phyloP scores from a whole-genome alignment of 1,140 invertebrate species.

The Prorops nasuta region DNA sequence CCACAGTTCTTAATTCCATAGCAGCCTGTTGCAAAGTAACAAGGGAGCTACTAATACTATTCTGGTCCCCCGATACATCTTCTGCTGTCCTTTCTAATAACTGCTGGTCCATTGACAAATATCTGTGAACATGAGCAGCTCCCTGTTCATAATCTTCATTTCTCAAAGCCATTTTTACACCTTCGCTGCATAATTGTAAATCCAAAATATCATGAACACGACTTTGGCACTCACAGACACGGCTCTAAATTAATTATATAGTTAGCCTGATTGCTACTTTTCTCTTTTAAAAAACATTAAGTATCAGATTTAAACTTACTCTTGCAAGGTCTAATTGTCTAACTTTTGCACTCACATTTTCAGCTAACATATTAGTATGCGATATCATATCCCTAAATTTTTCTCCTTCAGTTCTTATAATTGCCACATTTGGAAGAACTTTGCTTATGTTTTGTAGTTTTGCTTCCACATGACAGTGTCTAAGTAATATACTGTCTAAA shows the following conservation, averaged over 20 bases:
- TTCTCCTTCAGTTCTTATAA: slow-evolving; percentile 70
- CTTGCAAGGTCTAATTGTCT: slow-evolving; percentile 90
- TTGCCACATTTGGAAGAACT: slow-evolving; percentile 67
- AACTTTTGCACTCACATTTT: slow-evolving; percentile 95
- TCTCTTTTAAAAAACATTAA: background rate
- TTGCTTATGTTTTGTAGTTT: slow-evolving; percentile 66
- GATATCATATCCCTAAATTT: slow-evolving; percentile 80
- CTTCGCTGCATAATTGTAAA: slow-evolving; percentile 92
- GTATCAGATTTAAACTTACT: slow-evolving; percentile 58
- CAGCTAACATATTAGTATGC: slow-evolving; percentile 85
- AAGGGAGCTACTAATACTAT: slow-evolving; percentile 75
- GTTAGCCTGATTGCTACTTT: background rate
- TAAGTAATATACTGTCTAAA: slow-evolving; percentile 61
- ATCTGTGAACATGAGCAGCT: slow-evolving; percentile 92
- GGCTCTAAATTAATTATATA: slow-evolving; percentile 62
- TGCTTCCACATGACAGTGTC: slow-evolving; percentile 64
- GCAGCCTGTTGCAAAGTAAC: slow-evolving; percentile 84
- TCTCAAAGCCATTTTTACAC: slow-evolving; percentile 87
- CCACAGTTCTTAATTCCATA: slow-evolving; percentile 66
- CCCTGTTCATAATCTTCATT: slow-evolving; percentile 93
- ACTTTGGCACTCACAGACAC: slow-evolving; percentile 92
- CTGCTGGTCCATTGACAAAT: slow-evolving; percentile 91
- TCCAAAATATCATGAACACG: slow-evolving; percentile 95
- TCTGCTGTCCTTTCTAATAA: slow-evolving; percentile 77
- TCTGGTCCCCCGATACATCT: slow-evolving; percentile 70